Percentiles rank a stretch among this genome's conserved stretches.
phyloP scores from a whole-genome alignment of 92 coral and sea anemone species.

The Actinostola sp. region DNA sequence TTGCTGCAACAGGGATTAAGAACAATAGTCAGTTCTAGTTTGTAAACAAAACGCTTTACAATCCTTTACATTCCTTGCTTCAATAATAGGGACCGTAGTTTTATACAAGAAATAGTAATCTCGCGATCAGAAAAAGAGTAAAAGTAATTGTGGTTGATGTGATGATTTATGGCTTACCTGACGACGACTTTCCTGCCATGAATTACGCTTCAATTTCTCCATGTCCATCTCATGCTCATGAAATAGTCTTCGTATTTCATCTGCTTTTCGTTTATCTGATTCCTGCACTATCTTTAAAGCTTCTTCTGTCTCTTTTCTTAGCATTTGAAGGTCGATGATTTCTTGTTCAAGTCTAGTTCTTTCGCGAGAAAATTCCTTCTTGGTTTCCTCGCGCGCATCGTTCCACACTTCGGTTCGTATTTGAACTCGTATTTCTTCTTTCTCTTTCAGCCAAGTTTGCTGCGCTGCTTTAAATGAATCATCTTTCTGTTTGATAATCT shows the following conservation, averaged over 20 bases:
- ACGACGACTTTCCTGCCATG: slow-evolving; percentile 98
- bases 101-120: neutral
- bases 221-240: slow-evolving; percentile 89
- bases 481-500: slow-evolving; percentile 83
- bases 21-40: neutral
- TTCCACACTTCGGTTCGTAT: slow-evolving; percentile 71
- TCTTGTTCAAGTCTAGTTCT: slow-evolving; percentile 77
- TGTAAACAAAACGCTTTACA: slow-evolving; percentile 8
- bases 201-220: slow-evolving; percentile 90
- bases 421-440: slow-evolving; percentile 71
- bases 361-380: slow-evolving; percentile 83
- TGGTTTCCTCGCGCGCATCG: slow-evolving; percentile 85
- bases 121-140: too few relatives aligned
- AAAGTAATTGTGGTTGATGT: too few relatives aligned
- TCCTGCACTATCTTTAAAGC: slow-evolving; percentile 77
- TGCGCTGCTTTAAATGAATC: slow-evolving; percentile 76
- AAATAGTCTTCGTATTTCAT: slow-evolving; percentile 87
- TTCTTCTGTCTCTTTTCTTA: slow-evolving; percentile 76
- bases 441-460: slow-evolving; percentile 83
- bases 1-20: neutral
- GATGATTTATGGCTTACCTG: slow-evolving; percentile 66
- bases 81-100: neutral
- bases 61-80: neutral
- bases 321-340: slow-evolving; percentile 75
- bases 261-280: slow-evolving; percentile 91